Conservation (phyloP, 2,888 invertebrate species). For the Sarcophaga carnaria region DNA sequence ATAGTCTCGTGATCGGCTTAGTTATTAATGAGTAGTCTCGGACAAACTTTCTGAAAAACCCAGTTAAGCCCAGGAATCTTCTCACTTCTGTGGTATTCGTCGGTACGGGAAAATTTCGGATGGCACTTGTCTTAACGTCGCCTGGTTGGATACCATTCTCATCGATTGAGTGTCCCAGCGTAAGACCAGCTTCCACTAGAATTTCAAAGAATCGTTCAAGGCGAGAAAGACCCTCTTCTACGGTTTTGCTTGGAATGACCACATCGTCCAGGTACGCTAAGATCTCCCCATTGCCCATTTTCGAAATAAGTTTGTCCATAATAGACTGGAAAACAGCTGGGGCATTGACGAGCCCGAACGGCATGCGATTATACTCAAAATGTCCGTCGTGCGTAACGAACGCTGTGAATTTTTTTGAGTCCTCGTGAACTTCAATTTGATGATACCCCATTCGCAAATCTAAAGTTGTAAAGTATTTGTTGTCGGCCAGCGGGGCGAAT, state of each 20-base stretch:
- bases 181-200: conserved; percentile 55
- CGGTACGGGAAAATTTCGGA: not conserved
- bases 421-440: not conserved
- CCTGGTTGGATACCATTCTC: conserved; percentile 42
- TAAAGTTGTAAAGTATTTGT: not conserved
- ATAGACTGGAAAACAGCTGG: too few relatives aligned
- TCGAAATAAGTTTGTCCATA: too few relatives aligned
- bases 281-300: conserved; percentile 14
- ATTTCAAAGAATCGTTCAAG: conserved; percentile 56
- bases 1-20: too few relatives aligned
- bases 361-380: too few relatives aligned
- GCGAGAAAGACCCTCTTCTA: conserved; percentile 49
- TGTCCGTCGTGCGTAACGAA: not conserved
- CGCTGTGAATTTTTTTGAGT: not conserved
- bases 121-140: too few relatives aligned
- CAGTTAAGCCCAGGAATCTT: too few relatives aligned
- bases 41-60: too few relatives aligned
- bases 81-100: too few relatives aligned
- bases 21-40: too few relatives aligned
- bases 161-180: conserved; percentile 62
- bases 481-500: too few relatives aligned
- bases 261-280: conserved; percentile 64
- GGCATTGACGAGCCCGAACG: too few relatives aligned
- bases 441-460: not conserved
- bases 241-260: conserved; percentile 59